Percentiles rank a stretch among this genome's conserved stretches.
These are phyloP conservation scores for Drosophila macrothrix DNA, from an alignment of 2,888 invertebrate species.

Conservation along the genomic window DNA sequence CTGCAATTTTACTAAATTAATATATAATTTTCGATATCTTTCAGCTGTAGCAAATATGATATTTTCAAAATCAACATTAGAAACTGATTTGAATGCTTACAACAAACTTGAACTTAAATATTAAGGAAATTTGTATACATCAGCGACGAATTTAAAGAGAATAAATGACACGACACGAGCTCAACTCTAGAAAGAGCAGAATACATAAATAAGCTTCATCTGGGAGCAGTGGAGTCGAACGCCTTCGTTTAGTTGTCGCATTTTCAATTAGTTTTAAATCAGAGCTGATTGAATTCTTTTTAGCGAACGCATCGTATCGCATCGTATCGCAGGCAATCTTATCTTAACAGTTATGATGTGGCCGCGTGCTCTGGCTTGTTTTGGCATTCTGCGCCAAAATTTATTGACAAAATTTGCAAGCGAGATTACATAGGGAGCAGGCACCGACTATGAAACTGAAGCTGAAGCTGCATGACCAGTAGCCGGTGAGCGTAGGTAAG, in stretches of 20 bases:
- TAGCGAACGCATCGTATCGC: slow-evolving; percentile 19
- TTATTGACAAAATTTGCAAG: slow-evolving; percentile 81
- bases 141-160: not conserved
- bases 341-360: slow-evolving; percentile 77
- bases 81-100: not conserved
- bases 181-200: slow-evolving; percentile 5
- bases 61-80: not conserved
- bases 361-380: slow-evolving; percentile 45
- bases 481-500: slow-evolving; percentile 40
- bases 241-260: slow-evolving; percentile 60
- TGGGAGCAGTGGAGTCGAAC: not conserved
- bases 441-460: slow-evolving; percentile 43
- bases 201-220: not conserved
- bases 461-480: slow-evolving; percentile 63
- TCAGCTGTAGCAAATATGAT: not conserved
- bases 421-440: slow-evolving; percentile 79
- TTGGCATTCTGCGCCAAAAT: slow-evolving; percentile 78
- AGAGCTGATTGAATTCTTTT: slow-evolving; percentile 78
- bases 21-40: no score
- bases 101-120: not conserved
- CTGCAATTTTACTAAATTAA: not conserved
- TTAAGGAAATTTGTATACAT: not conserved
- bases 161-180: not conserved
- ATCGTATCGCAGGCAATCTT: slow-evolving; percentile 64
- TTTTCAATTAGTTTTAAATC: slow-evolving; percentile 80